Percentiles rank a stretch among this genome's conserved stretches.
phyloP scores from a whole-genome alignment of 1,140 invertebrate species.

The Drosophila malerkotliana region DNA sequence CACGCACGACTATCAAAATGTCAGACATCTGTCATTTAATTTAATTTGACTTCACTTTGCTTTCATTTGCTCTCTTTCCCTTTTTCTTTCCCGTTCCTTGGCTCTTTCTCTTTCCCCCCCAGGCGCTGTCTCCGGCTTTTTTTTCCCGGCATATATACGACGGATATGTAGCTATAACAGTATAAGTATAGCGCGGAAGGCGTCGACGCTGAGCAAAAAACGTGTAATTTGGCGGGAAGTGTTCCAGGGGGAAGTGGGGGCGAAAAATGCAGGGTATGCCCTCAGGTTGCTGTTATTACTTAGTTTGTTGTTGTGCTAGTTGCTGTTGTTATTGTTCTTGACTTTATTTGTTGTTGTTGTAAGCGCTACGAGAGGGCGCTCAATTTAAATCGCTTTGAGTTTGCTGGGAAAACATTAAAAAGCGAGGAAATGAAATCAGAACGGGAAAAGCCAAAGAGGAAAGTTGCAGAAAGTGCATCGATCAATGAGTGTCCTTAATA shows the following conservation, averaged over 20 bases:
- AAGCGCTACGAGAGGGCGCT: conserved; percentile 50
- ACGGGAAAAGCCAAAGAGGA: conserved; percentile 15
- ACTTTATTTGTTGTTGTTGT: conserved; percentile 20
- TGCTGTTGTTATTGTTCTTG: conserved; percentile 33
- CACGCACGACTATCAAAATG: conserved; percentile 76
- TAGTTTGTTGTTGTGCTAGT: conserved; percentile 21
- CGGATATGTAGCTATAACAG: conserved; percentile 2
- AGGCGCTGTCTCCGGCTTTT: conserved; percentile 12
- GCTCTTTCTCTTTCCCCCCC: conserved; percentile 19
- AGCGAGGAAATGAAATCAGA: conserved; percentile 21
- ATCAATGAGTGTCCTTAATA: conserved; percentile 56
- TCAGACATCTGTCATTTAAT: conserved; percentile 83
- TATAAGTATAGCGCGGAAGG: conserved; percentile 43
- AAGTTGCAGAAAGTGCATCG: conserved; percentile 46
- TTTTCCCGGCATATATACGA: conserved; percentile 24
- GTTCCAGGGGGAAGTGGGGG: conserved; percentile 4
- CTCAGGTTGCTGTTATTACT: conserved; percentile 60
- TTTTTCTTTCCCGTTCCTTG: conserved; percentile 5
- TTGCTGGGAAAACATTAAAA: conserved; percentile 41
- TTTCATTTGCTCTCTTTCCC: conserved; percentile 66
- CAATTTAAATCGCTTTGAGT: conserved; percentile 75
- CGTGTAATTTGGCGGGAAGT: conserved; percentile 66
- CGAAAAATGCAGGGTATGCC: conserved; percentile 4
- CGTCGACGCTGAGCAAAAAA: conserved; percentile 68
- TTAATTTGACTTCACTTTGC: conserved; percentile 81